phyloP scores from a whole-genome alignment of 1,140 invertebrate genomes.

The Ceratina australensis region DNA sequence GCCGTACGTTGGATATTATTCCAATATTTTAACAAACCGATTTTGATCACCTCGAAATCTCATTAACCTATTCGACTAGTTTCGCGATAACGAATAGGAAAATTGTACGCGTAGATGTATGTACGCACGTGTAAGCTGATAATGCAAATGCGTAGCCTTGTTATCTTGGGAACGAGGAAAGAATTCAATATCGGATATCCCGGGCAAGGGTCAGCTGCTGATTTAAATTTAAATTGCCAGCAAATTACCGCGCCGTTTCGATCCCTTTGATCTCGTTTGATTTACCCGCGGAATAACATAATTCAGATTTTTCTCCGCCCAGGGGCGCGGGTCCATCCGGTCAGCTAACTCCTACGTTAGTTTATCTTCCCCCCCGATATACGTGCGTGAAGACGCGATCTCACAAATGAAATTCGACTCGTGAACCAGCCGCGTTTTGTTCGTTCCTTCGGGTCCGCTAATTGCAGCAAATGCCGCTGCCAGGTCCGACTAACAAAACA shows the following conservation, averaged over 20 bases:
- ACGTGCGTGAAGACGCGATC: constrained; percentile 2
- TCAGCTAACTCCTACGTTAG: background rate
- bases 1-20: too few relatives aligned
- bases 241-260: constrained; percentile 19
- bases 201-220: constrained; percentile 14
- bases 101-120: too few relatives aligned
- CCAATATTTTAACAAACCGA: too few relatives aligned
- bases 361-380: too few relatives aligned
- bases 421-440: constrained; percentile 9
- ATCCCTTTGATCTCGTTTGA: constrained; percentile 36
- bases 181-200: constrained; percentile 14
- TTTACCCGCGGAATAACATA: constrained; percentile 30
- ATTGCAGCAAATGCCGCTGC: constrained; percentile 58
- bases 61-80: too few relatives aligned
- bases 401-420: constrained; percentile 32
- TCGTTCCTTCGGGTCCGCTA: constrained; percentile 38
- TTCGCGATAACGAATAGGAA: too few relatives aligned
- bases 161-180: background rate
- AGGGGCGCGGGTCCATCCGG: too few relatives aligned
- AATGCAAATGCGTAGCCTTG: too few relatives aligned
- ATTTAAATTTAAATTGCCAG: constrained; percentile 47
- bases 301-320: constrained; percentile 30
- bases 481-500: constrained; percentile 55
- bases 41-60: too few relatives aligned
- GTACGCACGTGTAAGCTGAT: too few relatives aligned